Conservation (phyloP, 2,888 invertebrate species). For the Neuroscelio doddi region DNA sequence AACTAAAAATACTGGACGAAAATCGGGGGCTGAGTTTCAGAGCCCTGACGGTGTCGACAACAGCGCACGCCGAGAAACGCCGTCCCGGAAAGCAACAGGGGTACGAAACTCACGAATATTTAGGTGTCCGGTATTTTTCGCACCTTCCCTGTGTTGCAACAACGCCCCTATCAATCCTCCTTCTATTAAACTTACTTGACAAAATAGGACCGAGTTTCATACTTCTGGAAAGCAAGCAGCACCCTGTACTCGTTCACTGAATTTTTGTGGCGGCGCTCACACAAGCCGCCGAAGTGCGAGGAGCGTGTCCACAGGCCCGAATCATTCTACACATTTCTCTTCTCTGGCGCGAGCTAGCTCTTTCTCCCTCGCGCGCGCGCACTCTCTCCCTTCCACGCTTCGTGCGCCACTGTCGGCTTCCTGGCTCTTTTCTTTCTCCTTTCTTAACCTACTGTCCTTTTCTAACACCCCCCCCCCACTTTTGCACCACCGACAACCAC, state of each 20-base stretch:
- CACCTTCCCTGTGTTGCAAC: too few relatives aligned
- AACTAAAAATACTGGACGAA: too few relatives aligned
- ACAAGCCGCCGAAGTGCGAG: constrained; percentile 60
- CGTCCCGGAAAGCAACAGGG: too few relatives aligned
- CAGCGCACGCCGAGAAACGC: too few relatives aligned
- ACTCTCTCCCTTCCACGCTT: constrained; percentile 15
- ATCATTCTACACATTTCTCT: constrained; percentile 46
- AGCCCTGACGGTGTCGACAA: too few relatives aligned
- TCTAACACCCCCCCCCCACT: constrained; percentile 2
- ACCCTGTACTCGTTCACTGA: not conserved
- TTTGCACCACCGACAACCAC: not conserved
- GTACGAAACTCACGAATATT: too few relatives aligned
- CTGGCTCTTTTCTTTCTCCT: not conserved
- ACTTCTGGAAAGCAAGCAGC: not conserved
- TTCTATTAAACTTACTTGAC: too few relatives aligned
- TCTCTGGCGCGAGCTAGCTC: constrained; percentile 16
- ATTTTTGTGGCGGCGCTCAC: constrained; percentile 51
- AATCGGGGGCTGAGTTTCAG: too few relatives aligned
- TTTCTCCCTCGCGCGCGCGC: constrained; percentile 8
- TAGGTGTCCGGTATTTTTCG: too few relatives aligned
- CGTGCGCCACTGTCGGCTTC: constrained; percentile 13
- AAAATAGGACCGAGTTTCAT: too few relatives aligned
- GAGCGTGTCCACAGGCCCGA: constrained; percentile 64
- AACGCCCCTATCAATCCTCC: too few relatives aligned
- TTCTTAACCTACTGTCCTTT: not conserved